These are phyloP conservation scores for Drosophila paulistorum DNA, from an alignment of 1,140 invertebrate genomes.

Conservation along the genomic window DNA sequence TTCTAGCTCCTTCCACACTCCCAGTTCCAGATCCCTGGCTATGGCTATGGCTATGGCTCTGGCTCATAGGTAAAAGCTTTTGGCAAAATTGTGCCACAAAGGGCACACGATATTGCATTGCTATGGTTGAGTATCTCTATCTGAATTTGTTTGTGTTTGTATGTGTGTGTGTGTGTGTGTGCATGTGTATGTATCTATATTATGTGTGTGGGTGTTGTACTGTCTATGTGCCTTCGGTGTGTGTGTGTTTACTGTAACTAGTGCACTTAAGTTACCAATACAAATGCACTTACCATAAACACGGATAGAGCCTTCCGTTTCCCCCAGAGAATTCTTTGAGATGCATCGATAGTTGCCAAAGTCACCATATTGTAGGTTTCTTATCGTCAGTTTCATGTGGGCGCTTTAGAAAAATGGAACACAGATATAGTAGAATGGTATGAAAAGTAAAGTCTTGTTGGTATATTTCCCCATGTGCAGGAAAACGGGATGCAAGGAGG, in stretches of 20 bases:
- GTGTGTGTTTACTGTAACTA: conserved; percentile 61
- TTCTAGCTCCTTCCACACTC: conserved; percentile 2
- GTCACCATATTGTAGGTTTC: conserved; percentile 89
- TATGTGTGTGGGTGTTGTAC: conserved; percentile 2
- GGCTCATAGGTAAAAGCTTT: conserved; percentile 80
- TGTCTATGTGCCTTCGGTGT: conserved; percentile 11
- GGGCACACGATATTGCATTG: conserved; percentile 76
- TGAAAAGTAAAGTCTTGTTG: conserved; percentile 7
- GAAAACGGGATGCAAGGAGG: not conserved
- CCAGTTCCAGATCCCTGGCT: not conserved
- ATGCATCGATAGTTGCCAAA: conserved; percentile 94
- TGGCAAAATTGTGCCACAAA: conserved; percentile 79
- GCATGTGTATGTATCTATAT: conserved; percentile 12
- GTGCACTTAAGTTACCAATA: conserved; percentile 79
- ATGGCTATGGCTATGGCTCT: conserved; percentile 16
- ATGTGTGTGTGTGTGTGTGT: conserved; percentile 19
- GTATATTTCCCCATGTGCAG: not conserved
- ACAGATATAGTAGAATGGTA: conserved; percentile 34
- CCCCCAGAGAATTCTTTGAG: conserved; percentile 96
- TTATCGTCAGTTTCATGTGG: conserved; percentile 93
- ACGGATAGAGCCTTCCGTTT: conserved; percentile 95
- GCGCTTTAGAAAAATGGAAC: conserved; percentile 84
- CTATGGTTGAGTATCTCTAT: conserved; percentile 33
- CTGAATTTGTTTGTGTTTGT: conserved; percentile 6
- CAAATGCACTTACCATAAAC: conserved; percentile 90